Evolutionary conservation across 2,113 vertebrate genomes (phyloP).

Genomic region (Struthidea cinerea): DNA sequence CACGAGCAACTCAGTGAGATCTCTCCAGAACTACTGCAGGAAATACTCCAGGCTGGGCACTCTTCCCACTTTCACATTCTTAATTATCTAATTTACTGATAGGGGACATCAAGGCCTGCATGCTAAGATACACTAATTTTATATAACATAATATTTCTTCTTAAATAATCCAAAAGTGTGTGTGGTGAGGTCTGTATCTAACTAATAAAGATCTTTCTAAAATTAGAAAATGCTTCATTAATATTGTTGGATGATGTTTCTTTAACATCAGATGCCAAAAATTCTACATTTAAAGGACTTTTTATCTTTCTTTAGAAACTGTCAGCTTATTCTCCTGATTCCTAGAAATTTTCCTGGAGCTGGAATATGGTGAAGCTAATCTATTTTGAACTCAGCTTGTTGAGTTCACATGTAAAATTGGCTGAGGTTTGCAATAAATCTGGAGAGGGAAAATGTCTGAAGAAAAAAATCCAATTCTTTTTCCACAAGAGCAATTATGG

Average conservation of each 20-base stretch:
- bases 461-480: not conserved
- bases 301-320: not conserved
- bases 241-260: not conserved
- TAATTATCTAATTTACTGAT: not conserved
- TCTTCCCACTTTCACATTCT: constrained; percentile 6
- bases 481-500: not conserved
- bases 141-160: not conserved
- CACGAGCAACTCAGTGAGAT: not conserved
- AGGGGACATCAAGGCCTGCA: not conserved
- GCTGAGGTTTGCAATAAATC: not conserved
- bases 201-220: not conserved
- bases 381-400: not conserved
- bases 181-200: not conserved
- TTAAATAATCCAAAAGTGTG: not conserved
- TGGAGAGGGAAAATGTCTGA: not conserved
- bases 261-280: not conserved
- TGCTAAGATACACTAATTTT: not conserved
- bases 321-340: not conserved
- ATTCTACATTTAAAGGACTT: not conserved
- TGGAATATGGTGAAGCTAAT: not conserved
- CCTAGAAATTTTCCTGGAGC: constrained; percentile 12
- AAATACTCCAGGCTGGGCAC: not conserved
- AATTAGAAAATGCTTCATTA: constrained; percentile 1
- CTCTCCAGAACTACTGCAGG: not conserved
- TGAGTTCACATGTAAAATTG: not conserved